Percentiles rank a stretch among this genome's conserved stretches.
These are phyloP conservation scores for Zoroaster sp. DNA, from an alignment of 53 echinoderm and acorn worm genomes.

Conservation along the genomic window DNA sequence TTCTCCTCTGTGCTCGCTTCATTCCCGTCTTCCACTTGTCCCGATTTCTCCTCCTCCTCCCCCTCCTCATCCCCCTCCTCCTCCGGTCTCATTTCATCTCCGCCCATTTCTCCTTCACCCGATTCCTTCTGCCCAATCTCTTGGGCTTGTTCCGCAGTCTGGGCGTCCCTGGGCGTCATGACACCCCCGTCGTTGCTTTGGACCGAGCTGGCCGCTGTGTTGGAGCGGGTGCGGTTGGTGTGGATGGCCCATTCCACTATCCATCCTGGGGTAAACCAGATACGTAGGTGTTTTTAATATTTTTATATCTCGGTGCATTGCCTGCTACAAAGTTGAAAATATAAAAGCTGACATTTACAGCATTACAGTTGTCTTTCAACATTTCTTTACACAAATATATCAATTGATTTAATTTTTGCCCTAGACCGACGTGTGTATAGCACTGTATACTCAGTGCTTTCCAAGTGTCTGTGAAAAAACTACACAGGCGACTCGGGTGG, in stretches of 20 bases:
- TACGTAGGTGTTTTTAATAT: too few relatives aligned
- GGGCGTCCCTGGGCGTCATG: constrained; percentile 24
- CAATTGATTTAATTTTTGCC: too few relatives aligned
- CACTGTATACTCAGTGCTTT: too few relatives aligned
- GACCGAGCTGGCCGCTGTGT: constrained; percentile 47
- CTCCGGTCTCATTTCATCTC: constrained; percentile 17
- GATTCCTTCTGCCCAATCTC: background rate
- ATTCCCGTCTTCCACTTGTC: constrained; percentile 9
- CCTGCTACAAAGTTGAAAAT: too few relatives aligned
- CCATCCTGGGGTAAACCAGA: constrained; percentile 63
- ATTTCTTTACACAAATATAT: too few relatives aligned
- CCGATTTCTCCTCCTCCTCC: constrained; percentile 29
- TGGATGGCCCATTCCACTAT: constrained; percentile 97
- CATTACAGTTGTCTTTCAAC: too few relatives aligned
- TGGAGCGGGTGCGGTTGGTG: constrained; percentile 68
- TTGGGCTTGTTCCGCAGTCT: background rate
- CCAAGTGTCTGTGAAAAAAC: too few relatives aligned
- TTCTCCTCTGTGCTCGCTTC: constrained; percentile 18
- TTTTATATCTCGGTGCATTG: too few relatives aligned
- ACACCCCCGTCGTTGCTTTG: constrained; percentile 51
- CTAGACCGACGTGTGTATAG: too few relatives aligned
- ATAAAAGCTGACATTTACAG: too few relatives aligned
- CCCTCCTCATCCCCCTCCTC: too few relatives aligned
- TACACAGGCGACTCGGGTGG: too few relatives aligned
- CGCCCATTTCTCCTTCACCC: background rate